A percentile compares a stretch with the other conserved stretches of the same genome.
These are phyloP conservation scores for Orestias chungarensis DNA, from an alignment of 2,797 vertebrate genomes.

Conservation along the genomic window DNA sequence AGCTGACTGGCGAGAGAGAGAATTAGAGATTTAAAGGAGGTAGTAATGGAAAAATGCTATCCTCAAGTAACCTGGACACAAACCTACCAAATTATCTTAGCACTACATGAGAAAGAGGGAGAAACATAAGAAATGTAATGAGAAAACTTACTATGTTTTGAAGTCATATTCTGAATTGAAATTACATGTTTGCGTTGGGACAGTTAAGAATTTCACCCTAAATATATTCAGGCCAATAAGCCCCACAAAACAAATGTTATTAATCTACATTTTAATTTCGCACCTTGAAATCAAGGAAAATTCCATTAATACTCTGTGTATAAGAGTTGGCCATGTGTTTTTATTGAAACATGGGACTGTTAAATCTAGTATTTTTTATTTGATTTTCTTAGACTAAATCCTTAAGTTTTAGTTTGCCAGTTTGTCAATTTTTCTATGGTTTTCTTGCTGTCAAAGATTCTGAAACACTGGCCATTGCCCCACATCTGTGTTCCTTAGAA, in stretches of 20 bases:
- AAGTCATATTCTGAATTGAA: no score
- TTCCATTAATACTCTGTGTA: background rate
- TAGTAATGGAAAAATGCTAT: slow-evolving; percentile 35
- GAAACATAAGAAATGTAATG: slow-evolving; percentile 2
- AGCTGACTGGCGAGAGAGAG: slow-evolving; percentile 38
- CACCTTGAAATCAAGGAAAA: background rate
- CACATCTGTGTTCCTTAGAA: no score
- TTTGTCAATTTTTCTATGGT: no score
- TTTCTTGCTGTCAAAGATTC: no score
- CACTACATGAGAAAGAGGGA: slow-evolving; percentile 9
- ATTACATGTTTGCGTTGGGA: background rate
- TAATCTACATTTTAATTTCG: no score
- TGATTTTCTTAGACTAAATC: no score
- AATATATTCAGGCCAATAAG: background rate
- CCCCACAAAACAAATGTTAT: background rate
- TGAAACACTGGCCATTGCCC: no score
- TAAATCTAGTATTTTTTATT: no score
- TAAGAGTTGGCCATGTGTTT: no score
- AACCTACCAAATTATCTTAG: slow-evolving; percentile 11
- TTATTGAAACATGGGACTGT: no score
- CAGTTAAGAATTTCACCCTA: no score
- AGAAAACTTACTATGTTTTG: background rate
- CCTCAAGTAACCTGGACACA: slow-evolving; percentile 43
- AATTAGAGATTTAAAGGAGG: slow-evolving; percentile 38
- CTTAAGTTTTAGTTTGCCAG: no score